phyloP scores from a whole-genome alignment of 2,113 vertebrate species.

The Scophthalmus maximus region DNA sequence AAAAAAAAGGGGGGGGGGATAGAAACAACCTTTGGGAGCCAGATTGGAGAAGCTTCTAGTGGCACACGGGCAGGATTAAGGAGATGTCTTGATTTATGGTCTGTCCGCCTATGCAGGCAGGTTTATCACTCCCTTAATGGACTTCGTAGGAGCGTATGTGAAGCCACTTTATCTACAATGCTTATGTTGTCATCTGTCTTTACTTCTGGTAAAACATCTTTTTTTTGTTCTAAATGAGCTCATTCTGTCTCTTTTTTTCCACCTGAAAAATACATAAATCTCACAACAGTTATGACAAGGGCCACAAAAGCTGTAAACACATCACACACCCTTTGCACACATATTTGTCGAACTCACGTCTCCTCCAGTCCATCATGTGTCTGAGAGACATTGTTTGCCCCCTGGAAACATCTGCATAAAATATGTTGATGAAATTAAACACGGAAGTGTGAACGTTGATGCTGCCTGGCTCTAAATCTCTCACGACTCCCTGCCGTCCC shows the following conservation, averaged over 20 bases:
- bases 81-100: constrained; percentile 58
- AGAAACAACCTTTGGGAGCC: constrained; percentile 13
- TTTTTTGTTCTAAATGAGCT: constrained; percentile 12
- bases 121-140: constrained; percentile 75
- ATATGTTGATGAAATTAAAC: constrained; percentile 82
- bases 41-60: constrained; percentile 35
- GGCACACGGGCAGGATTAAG: constrained; percentile 37
- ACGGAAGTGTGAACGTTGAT: constrained; percentile 64
- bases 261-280: constrained; percentile 10
- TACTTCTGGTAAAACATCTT: constrained; percentile 24
- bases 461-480: constrained; percentile 67
- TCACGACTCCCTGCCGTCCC: constrained; percentile 74
- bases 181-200: constrained; percentile 43
- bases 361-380: constrained; percentile 35
- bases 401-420: constrained; percentile 73
- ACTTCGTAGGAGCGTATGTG: constrained; percentile 42
- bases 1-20: constrained; percentile 19
- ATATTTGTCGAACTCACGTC: constrained; percentile 33
- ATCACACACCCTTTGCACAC: constrained; percentile 41
- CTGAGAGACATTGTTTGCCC: constrained; percentile 67
- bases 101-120: constrained; percentile 47
- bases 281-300: constrained; percentile 10
- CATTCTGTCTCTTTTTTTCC: constrained; percentile 19
- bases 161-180: constrained; percentile 43
- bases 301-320: constrained; percentile 15